Evolutionary conservation across 2,113 vertebrate genomes (phyloP).

Genomic region (Podilymbus podiceps): DNA sequence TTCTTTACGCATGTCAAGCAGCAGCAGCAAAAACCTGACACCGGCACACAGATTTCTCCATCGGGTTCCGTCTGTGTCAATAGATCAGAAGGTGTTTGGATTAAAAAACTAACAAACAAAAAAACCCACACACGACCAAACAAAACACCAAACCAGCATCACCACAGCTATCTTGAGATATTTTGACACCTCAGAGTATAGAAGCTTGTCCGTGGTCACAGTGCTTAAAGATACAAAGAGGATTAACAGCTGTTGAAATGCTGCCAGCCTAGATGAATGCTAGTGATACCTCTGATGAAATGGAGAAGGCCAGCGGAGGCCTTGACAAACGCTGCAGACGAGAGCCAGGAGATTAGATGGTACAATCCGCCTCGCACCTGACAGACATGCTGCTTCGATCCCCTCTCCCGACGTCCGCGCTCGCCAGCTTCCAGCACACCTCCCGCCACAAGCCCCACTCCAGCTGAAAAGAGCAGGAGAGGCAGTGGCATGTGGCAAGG

Average conservation of each 20-base stretch:
- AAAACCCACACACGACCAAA: not conserved
- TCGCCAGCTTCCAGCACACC: not conserved
- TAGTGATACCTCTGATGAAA: not conserved
- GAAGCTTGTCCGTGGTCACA: constrained; percentile 42
- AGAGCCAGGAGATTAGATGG: constrained; percentile 24
- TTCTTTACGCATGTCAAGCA: not conserved
- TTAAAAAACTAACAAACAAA: not conserved
- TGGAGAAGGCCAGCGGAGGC: not conserved
- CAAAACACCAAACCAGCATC: not conserved
- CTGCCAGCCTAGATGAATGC: constrained; percentile 40
- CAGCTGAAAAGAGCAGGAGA: not conserved
- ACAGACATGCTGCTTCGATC: not conserved
- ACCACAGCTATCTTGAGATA: constrained; percentile 10
- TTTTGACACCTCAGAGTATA: constrained; percentile 8
- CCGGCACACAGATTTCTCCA: not conserved
- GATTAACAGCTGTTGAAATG: constrained; percentile 64
- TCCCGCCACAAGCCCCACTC: not conserved
- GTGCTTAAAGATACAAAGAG: constrained; percentile 43
- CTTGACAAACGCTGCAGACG: not conserved
- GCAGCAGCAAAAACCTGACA: not conserved
- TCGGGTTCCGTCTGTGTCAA: not conserved
- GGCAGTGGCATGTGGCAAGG: fast-evolving
- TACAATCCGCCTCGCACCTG: not conserved
- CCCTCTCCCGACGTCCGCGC: not conserved
- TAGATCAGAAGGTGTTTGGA: not conserved